Percentiles rank a stretch among this genome's conserved stretches.
Evolutionary conservation across 1,140 invertebrate species (phyloP).

Genomic region (Branchinecta lynchi): DNA sequence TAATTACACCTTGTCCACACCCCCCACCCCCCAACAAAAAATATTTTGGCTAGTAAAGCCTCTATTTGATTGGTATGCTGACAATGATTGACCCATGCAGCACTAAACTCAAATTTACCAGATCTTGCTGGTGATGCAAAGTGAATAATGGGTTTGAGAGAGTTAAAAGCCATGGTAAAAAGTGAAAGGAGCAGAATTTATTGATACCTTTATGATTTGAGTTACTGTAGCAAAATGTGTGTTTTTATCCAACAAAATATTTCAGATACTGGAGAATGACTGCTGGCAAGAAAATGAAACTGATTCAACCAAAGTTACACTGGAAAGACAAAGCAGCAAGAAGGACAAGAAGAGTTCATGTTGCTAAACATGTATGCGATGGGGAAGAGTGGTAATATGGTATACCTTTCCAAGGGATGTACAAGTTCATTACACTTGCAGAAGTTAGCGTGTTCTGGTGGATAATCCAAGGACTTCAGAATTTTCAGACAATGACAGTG

Average conservation of each 20-base stretch:
- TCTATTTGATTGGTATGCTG: no score
- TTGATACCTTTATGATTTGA: not conserved
- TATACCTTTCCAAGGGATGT: no score
- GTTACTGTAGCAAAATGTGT: not conserved
- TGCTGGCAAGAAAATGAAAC: not conserved
- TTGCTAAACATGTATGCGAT: not conserved
- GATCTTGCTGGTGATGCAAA: not conserved
- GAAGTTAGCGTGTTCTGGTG: no score
- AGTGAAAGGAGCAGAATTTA: not conserved
- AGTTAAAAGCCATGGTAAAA: not conserved
- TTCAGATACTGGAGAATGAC: not conserved
- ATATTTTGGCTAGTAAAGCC: no score
- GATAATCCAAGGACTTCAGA: no score
- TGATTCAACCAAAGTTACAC: not conserved
- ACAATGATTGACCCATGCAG: no score
- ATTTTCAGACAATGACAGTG: no score
- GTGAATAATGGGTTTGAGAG: not conserved
- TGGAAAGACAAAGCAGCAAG: not conserved
- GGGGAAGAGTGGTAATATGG: no score
- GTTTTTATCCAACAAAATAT: not conserved
- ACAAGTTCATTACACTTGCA: no score
- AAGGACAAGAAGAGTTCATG: not conserved
- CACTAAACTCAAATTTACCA: not conserved
- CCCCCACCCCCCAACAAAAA: no score
- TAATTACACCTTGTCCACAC: no score